These are phyloP conservation scores for Yponomeuta sedellus DNA, from an alignment of 2,888 invertebrate genomes.

Conservation along the genomic window DNA sequence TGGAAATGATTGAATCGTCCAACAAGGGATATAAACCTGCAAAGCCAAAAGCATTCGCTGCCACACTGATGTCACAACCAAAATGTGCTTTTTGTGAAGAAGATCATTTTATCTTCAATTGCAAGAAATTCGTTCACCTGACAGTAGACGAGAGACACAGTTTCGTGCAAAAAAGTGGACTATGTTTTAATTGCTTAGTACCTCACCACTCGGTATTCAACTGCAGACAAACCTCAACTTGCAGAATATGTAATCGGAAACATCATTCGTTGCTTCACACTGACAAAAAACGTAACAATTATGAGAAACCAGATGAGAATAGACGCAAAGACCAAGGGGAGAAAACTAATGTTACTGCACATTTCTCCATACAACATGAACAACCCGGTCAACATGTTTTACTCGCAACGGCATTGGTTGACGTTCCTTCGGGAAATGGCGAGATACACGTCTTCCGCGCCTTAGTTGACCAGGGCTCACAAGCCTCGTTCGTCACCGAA, in stretches of 20 bases:
- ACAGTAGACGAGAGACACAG: not conserved
- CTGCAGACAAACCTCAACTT: not conserved
- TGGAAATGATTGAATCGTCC: not conserved
- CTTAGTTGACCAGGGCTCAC: conserved; percentile 18
- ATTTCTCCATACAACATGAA: conserved; percentile 7
- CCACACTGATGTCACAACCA: too few species aligned
- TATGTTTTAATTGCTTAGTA: not conserved
- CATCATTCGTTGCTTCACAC: not conserved
- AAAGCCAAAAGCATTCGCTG: too few species aligned
- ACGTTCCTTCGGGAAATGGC: conserved; percentile 11
- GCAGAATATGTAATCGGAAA: not conserved
- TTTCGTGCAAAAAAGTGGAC: not conserved
- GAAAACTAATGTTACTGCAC: conserved; percentile 6
- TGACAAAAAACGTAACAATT: not conserved
- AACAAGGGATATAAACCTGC: not conserved
- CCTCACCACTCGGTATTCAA: not conserved
- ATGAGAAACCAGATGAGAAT: not conserved
- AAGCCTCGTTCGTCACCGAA: conserved; percentile 22
- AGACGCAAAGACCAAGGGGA: conserved; percentile 6
- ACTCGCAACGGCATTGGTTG: conserved; percentile 18
- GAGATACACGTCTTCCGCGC: conserved; percentile 17
- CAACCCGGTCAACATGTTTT: conserved; percentile 15
- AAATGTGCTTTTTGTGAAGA: too few species aligned
- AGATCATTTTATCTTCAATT: too few species aligned
- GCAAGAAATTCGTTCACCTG: too few species aligned